phyloP scores from a whole-genome alignment of 2,797 vertebrate genomes.

The Kryptolebias ocellatus region DNA sequence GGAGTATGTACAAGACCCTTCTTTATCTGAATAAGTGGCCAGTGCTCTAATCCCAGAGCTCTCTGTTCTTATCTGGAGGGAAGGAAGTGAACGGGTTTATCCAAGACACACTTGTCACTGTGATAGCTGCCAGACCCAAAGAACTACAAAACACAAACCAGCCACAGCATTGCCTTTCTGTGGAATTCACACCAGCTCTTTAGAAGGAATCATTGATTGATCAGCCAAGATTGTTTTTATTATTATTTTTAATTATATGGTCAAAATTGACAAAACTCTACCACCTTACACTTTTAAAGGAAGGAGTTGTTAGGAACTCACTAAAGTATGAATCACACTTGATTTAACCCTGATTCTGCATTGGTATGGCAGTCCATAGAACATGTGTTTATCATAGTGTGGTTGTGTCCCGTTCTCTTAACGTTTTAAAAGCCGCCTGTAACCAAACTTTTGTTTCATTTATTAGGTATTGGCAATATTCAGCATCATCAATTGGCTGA shows the following conservation, averaged over 20 bases:
- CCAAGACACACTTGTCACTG: slow-evolving; percentile 73
- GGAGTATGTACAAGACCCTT: slow-evolving; percentile 57
- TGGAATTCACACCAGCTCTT: slow-evolving; percentile 56
- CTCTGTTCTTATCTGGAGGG: slow-evolving; percentile 77
- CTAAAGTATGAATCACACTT: not conserved
- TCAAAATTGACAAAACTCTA: not conserved
- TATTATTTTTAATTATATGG: slow-evolving; percentile 6
- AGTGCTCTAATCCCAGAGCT: slow-evolving; percentile 63
- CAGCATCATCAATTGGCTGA: too few species aligned
- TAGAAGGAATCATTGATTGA: slow-evolving; percentile 8
- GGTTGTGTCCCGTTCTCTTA: not conserved
- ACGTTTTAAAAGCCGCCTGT: not conserved
- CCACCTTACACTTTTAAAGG: not conserved
- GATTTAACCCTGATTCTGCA: not conserved
- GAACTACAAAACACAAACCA: slow-evolving; percentile 55
- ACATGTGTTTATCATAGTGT: not conserved
- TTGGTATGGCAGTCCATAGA: not conserved
- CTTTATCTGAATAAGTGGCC: slow-evolving; percentile 80
- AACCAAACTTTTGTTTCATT: not conserved
- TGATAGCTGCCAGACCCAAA: slow-evolving; percentile 73
- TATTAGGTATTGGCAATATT: too few species aligned
- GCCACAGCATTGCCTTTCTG: slow-evolving; percentile 26
- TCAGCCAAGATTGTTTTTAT: not conserved
- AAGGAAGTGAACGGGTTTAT: slow-evolving; percentile 82
- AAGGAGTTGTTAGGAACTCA: not conserved